These are phyloP conservation scores for Malurus cyaneus DNA, from an alignment of 2,113 vertebrate genomes.

Conservation along the genomic window DNA sequence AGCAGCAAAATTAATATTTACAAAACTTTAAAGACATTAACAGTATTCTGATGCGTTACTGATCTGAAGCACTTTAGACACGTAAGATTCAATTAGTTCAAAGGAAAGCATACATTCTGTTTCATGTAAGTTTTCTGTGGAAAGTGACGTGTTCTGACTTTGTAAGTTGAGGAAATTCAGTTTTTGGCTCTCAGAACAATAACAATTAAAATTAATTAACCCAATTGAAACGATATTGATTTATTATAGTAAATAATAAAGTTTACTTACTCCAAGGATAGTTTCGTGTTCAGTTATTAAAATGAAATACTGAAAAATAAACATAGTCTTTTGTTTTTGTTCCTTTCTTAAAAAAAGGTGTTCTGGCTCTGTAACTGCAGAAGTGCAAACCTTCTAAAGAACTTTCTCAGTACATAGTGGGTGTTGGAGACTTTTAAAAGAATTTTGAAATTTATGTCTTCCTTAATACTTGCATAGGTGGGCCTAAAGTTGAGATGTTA, in stretches of 20 bases:
- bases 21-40: neutral
- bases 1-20: neutral
- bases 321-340: neutral
- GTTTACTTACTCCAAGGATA: neutral
- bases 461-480: neutral
- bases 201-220: neutral
- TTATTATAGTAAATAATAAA: neutral
- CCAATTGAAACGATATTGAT: neutral
- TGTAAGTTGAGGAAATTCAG: neutral
- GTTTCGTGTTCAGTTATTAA: neutral
- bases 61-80: neutral
- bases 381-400: neutral
- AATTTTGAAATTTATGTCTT: neutral
- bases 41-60: rapidly evolving
- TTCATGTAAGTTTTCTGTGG: neutral
- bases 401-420: neutral
- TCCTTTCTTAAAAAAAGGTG: neutral
- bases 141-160: neutral
- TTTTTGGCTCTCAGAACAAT: neutral
- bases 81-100: neutral
- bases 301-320: neutral
- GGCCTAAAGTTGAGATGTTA: neutral
- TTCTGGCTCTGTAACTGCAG: neutral
- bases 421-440: neutral
- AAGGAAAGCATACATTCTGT: neutral